Evolutionary conservation across 2,113 vertebrate species (phyloP), one percentile per base, ranked within the genome.

Genomic region (Sporophila hypoxantha): DNA sequence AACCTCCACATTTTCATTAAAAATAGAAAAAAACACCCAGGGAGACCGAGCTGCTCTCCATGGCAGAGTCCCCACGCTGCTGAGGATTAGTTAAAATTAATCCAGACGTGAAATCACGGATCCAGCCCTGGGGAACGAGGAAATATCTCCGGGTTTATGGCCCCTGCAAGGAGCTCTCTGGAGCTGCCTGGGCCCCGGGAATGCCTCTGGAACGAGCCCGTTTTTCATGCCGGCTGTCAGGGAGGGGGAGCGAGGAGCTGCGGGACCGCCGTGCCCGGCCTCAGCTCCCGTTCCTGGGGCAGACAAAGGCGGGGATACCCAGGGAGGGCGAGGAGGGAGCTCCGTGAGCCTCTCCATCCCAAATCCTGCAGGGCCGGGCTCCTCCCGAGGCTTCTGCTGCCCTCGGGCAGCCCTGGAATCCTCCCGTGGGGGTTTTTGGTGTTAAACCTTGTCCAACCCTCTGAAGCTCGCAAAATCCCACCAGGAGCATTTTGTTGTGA

Each of bases 201-300:
- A 20, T 2, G 25, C 18, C 55, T 34, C 30, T 2, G 59, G 6
- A 41, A 22, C 15, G 21, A 32, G 39, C 39, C 10, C 50, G 34
- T 55, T 64, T 64, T 29, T 39, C 79, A 82, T 46, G 47, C 1
- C n/a, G 8, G 5, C 65, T 44, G 37, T 32, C 78, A 14, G 46
- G 1, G 17, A 6, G 22, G 22, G 74, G 60, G 75, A 44, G 1
- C 10, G 8, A 22, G 42, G 65, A 60, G 25, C 29, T 3, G 50
- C 42, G 29, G 64, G 42, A 14, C 0, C 41, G 12, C 46, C 36
- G 44, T 14, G 26, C 59, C 26, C 26, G 57, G 36, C 20, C n/a
- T n/a, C n/a, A n/a, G n/a, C n/a, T n/a, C n/a, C n/a, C n/a, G 2
- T 0, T 14, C 39, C 65, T 0, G 50, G n/a, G 17, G 3, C 1